These are phyloP conservation scores for Theonella swinhoei DNA, from an alignment of 37 sponge, comb jelly and placozoan genomes.

Conservation along the genomic window DNA sequence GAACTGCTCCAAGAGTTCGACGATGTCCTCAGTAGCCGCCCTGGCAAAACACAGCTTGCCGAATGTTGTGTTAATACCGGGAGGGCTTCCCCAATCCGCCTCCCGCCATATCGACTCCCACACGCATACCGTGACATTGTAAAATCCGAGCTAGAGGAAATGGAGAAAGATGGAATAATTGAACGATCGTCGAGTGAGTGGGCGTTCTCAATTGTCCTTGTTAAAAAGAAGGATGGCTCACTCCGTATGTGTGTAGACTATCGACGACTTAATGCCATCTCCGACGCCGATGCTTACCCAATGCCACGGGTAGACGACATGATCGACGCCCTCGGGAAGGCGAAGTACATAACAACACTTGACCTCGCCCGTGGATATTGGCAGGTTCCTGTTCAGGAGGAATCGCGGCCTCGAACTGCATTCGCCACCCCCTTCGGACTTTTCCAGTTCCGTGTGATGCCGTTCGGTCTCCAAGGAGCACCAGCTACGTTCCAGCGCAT, in stretches of 20 bases:
- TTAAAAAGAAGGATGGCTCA: constrained; percentile 52
- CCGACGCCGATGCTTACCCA: no score
- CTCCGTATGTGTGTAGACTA: no score
- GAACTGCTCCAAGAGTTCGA: no score
- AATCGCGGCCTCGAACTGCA: constrained; percentile 20
- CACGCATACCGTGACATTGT: constrained; percentile 32
- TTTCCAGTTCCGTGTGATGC: no score
- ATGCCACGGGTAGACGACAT: no score
- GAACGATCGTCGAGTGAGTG: constrained; percentile 33
- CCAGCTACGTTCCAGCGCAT: constrained; percentile 67
- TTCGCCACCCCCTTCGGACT: constrained; percentile 43
- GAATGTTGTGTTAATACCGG: no score
- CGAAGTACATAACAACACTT: constrained; percentile 44
- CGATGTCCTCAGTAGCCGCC: no score
- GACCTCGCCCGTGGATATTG: constrained; percentile 44
- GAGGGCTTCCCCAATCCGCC: constrained; percentile 24
- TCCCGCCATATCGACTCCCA: no score
- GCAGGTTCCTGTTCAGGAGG: no score
- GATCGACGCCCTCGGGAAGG: constrained; percentile 32
- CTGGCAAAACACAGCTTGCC: no score
- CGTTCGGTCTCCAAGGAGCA: no score
- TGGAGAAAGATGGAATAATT: constrained; percentile 47
- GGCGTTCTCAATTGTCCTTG: constrained; percentile 59
- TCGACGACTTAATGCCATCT: no score
- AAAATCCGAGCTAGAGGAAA: constrained; percentile 29